Conservation (phyloP, 1,140 invertebrate genomes). For the Drosophila orena region DNA sequence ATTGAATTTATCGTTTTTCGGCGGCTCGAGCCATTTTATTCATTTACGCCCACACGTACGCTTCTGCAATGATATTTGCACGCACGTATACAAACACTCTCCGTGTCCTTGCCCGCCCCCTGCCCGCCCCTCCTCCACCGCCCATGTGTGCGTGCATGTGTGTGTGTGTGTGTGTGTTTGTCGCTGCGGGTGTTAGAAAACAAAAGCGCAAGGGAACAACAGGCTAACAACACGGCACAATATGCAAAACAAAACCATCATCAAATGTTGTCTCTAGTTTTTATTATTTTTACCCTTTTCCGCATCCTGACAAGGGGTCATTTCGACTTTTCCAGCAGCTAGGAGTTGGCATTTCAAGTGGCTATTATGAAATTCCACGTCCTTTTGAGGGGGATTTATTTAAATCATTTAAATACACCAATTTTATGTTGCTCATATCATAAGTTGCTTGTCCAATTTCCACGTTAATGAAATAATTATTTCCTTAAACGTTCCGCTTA, state of each 20-base stretch:
- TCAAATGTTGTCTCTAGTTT: slow-evolving; percentile 58
- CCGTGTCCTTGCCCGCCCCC: not conserved
- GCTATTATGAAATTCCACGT: not conserved
- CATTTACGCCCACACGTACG: slow-evolving; percentile 79
- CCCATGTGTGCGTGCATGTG: not conserved
- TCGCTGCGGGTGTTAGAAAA: slow-evolving; percentile 79
- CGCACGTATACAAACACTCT: slow-evolving; percentile 50
- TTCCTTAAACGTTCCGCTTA: too few species aligned
- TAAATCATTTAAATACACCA: too few species aligned
- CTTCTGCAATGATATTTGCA: slow-evolving; percentile 74
- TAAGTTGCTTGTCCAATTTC: too few species aligned
- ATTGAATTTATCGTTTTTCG: slow-evolving; percentile 84
- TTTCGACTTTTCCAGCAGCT: not conserved
- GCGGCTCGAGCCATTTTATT: slow-evolving; percentile 80
- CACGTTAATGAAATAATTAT: too few species aligned
- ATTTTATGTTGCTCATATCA: too few species aligned
- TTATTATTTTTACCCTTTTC: slow-evolving; percentile 18
- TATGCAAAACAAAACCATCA: slow-evolving; percentile 76
- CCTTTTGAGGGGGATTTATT: too few species aligned
- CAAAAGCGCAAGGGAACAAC: slow-evolving; percentile 69
- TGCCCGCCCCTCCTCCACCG: not conserved
- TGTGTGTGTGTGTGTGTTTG: slow-evolving; percentile 45
- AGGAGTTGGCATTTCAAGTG: not conserved
- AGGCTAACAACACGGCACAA: slow-evolving; percentile 53
- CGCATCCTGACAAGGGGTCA: slow-evolving; percentile 2